Evolutionary conservation across 2,888 invertebrate species (phyloP).

Genomic region (Lycocerus yunnanus): DNA sequence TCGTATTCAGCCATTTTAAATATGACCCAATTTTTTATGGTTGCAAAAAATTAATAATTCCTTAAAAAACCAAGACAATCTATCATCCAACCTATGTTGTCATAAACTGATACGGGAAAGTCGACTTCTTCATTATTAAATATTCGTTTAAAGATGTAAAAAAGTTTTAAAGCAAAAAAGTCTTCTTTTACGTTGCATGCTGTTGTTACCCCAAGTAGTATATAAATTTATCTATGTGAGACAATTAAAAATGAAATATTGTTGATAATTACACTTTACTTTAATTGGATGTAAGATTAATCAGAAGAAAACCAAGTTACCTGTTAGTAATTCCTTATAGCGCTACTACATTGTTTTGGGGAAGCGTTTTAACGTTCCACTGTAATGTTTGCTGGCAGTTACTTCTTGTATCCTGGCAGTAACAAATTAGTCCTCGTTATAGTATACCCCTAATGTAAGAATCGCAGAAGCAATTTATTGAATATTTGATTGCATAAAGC

Average conservation of each 20-base stretch:
- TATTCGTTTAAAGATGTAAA: constrained; percentile 9
- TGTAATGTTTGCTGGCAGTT: constrained; percentile 21
- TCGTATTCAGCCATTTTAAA: background rate
- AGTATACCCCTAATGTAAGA: constrained; percentile 15
- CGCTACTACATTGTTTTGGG: constrained; percentile 17
- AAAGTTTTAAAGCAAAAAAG: background rate
- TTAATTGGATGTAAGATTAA: constrained; percentile 24
- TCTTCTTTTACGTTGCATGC: background rate
- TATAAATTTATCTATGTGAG: constrained; percentile 7
- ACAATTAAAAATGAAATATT: constrained; percentile 22
- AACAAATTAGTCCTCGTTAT: constrained; percentile 17
- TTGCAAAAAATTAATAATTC: constrained; percentile 19
- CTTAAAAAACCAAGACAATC: constrained; percentile 3
- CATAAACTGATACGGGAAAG: constrained; percentile 19
- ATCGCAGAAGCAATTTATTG: background rate
- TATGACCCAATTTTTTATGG: constrained; percentile 1
- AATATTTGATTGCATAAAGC: background rate
- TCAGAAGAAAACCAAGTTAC: constrained; percentile 19
- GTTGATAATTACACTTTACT: constrained; percentile 12
- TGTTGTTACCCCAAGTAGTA: background rate
- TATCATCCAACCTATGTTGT: constrained; percentile 14
- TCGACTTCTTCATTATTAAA: constrained; percentile 17
- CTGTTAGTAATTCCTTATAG: constrained; percentile 17
- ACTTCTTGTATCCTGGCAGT: constrained; percentile 20
- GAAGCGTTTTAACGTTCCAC: constrained; percentile 6